Conservation (phyloP, 2,888 invertebrate genomes). For the Chymomyza amoena region DNA sequence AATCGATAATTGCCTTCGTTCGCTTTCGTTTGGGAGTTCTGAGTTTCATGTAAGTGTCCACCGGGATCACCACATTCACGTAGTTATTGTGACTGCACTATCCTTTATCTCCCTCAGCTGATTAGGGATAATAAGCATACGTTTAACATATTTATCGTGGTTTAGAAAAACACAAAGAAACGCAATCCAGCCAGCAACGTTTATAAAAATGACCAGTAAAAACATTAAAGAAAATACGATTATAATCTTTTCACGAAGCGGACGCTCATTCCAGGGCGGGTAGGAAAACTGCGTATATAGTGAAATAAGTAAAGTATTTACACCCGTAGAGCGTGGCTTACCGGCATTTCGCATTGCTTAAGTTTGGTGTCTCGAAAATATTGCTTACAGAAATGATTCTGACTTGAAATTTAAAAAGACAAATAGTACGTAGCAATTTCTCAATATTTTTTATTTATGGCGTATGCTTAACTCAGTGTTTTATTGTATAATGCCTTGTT, state of each 20-base stretch:
- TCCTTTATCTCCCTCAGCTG: too few species aligned
- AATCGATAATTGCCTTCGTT: slow-evolving; percentile 62
- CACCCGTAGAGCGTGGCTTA: neutral
- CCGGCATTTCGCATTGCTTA: slow-evolving; percentile 7
- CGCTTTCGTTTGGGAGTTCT: slow-evolving; percentile 39
- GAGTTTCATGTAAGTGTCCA: slow-evolving; percentile 56
- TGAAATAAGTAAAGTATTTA: neutral
- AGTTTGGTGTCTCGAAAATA: neutral
- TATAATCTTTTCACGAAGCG: slow-evolving; percentile 29
- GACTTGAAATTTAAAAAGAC: neutral
- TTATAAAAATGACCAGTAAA: slow-evolving; percentile 7
- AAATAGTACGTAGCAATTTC: neutral
- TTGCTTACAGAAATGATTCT: neutral
- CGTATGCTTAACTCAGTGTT: neutral
- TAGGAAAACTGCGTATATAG: slow-evolving; percentile 9
- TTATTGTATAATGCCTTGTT: slow-evolving; percentile 70
- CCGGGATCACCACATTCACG: neutral
- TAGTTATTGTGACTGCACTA: neutral
- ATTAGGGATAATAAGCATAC: neutral
- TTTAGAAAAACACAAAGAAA: slow-evolving; percentile 25
- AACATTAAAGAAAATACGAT: slow-evolving; percentile 22
- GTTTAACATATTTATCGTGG: slow-evolving; percentile 7
- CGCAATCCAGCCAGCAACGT: slow-evolving; percentile 24
- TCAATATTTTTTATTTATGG: neutral
- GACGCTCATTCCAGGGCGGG: slow-evolving; percentile 32